These are phyloP conservation scores for Macaria liturata DNA, from an alignment of 2,888 invertebrate genomes.

Conservation along the genomic window DNA sequence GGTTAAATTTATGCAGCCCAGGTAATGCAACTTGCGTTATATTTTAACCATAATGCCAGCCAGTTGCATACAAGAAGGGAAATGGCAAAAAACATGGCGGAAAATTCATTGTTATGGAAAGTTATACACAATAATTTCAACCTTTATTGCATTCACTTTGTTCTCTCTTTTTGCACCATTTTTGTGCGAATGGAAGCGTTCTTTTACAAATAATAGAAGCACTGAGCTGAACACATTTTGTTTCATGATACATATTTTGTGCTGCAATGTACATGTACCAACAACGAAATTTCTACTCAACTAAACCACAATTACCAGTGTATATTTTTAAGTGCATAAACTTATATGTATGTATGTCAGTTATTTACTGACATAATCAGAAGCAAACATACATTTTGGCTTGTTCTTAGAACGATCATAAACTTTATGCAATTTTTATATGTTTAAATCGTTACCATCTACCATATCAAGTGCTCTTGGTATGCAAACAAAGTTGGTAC, in stretches of 20 bases:
- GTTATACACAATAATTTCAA: slow-evolving; percentile 10
- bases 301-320: too few relatives aligned
- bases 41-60: slow-evolving; percentile 33
- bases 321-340: too few relatives aligned
- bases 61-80: slow-evolving; percentile 16
- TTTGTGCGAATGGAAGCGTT: slow-evolving; percentile 3
- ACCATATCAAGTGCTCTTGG: too few relatives aligned
- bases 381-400: too few relatives aligned
- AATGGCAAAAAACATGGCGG: slow-evolving; percentile 17
- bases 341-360: too few relatives aligned
- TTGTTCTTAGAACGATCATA: too few relatives aligned
- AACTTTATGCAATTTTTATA: too few relatives aligned
- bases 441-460: too few relatives aligned
- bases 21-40: slow-evolving; percentile 39
- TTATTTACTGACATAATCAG: too few relatives aligned
- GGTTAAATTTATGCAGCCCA: slow-evolving; percentile 41
- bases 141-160: slow-evolving; percentile 10
- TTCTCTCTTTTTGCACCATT: slow-evolving; percentile 2
- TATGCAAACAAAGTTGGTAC: too few relatives aligned
- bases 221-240: not conserved
- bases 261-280: not conserved
- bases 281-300: too few relatives aligned
- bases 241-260: not conserved
- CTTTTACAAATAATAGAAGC: slow-evolving; percentile 1
- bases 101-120: slow-evolving; percentile 15